Evolutionary conservation across 2,888 invertebrate species (phyloP).

Genomic region (Scaptomyza parva): DNA sequence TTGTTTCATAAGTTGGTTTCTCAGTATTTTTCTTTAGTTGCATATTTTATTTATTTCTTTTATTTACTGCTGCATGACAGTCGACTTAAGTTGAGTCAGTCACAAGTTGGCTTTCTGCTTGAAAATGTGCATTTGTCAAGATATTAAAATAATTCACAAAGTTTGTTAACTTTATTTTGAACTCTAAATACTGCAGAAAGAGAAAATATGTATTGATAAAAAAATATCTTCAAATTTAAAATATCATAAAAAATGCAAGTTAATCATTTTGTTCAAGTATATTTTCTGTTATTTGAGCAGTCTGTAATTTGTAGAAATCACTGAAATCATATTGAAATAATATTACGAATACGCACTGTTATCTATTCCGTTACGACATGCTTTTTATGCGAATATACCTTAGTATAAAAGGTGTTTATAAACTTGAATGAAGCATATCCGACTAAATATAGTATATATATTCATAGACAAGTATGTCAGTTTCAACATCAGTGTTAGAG

Average conservation of each 20-base stretch:
- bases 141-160: conserved; percentile 31
- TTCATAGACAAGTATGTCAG: no score
- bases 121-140: conserved; percentile 38
- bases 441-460: no score
- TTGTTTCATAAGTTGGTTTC: not conserved
- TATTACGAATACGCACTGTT: not conserved
- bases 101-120: conserved; percentile 21
- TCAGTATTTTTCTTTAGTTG: conserved; percentile 7
- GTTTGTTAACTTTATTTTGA: conserved; percentile 10
- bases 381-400: not conserved
- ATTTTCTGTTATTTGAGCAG: no score
- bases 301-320: not conserved
- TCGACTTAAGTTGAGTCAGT: conserved; percentile 16
- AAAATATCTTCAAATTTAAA: no score
- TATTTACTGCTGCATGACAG: conserved; percentile 15
- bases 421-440: no score
- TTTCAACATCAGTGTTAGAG: no score
- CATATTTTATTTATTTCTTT: conserved; percentile 15
- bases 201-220: not conserved
- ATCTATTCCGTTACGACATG: not conserved
- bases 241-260: not conserved
- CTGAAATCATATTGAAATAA: not conserved
- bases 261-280: not conserved
- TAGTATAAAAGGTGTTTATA: conserved; percentile 4
- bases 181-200: not conserved